These are phyloP conservation scores for Polylopha cassiicola DNA, from an alignment of 2,888 invertebrate species.

Conservation along the genomic window DNA sequence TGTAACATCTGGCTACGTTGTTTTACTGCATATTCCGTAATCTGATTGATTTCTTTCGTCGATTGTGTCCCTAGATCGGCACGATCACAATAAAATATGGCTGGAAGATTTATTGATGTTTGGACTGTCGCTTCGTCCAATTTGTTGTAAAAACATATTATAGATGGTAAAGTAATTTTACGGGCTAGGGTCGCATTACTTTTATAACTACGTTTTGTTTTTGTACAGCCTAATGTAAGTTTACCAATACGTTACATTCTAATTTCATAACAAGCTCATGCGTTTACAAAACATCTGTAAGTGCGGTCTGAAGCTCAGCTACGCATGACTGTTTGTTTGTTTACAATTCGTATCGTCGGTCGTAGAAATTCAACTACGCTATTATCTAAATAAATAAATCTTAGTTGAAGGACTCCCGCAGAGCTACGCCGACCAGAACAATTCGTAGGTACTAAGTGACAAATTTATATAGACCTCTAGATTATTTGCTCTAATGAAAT, in stretches of 20 bases:
- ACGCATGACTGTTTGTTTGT: constrained; percentile 13
- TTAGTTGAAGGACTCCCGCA: constrained; percentile 44
- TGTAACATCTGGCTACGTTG: constrained; percentile 32
- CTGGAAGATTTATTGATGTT: constrained; percentile 5
- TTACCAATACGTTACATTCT: constrained; percentile 17
- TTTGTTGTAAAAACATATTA: constrained; percentile 10
- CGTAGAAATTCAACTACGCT: constrained; percentile 27
- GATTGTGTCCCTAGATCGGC: constrained; percentile 7
- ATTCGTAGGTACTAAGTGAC: constrained; percentile 17
- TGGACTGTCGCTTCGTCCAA: constrained; percentile 1
- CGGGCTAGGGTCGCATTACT: too few relatives aligned
- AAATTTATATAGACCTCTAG: constrained; percentile 11
- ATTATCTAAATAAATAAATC: constrained; percentile 30
- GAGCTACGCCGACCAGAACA: constrained; percentile 34
- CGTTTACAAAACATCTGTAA: constrained; percentile 9
- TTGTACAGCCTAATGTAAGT: too few relatives aligned
- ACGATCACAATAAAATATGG: constrained; percentile 14
- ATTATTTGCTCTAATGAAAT: constrained; percentile 2
- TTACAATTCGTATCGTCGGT: constrained; percentile 11
- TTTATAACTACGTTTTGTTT: too few relatives aligned
- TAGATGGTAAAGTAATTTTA: too few relatives aligned
- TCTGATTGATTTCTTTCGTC: constrained; percentile 22
- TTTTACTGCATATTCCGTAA: constrained; percentile 25
- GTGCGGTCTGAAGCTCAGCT: constrained; percentile 9
- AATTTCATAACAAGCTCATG: too few relatives aligned